Base-by-base conservation (phyloP, 1,140 invertebrate species). In the Lepeophtheirus salmonis region DNA sequence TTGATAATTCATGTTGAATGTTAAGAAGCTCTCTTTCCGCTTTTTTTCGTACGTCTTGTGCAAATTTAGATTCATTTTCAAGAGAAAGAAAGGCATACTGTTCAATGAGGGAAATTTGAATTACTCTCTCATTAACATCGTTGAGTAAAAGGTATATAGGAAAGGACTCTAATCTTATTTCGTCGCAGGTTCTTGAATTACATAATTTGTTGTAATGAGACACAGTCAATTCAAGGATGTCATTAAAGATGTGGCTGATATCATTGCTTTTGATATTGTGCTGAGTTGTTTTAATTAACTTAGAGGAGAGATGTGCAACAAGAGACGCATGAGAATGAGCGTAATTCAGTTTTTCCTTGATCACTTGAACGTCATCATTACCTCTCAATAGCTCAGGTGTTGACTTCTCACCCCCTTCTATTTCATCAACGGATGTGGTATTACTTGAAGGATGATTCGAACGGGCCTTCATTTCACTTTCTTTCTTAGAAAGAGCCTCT, bases 401-500 rank as follows among this genome's bases (percentile, higher is more conserved):
- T n/a, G n/a, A n/a, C n/a, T n/a, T n/a, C n/a, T n/a, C n/a, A n/a
- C n/a, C n/a, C n/a, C n/a, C n/a, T n/a, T n/a, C n/a, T n/a, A n/a
- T n/a, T n/a, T n/a, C n/a, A n/a, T n/a, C n/a, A n/a, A n/a, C n/a
- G n/a, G n/a, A n/a, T n/a, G n/a, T n/a, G n/a, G n/a, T n/a, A n/a
- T n/a, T n/a, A n/a, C n/a, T n/a, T n/a, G n/a, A n/a, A n/a, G n/a
- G n/a, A n/a, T n/a, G n/a, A n/a, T n/a, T n/a, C n/a, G n/a, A n/a
- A n/a, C n/a, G n/a, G n/a, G n/a, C n/a, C n/a, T n/a, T n/a, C n/a
- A n/a, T n/a, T n/a, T n/a, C n/a, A n/a, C n/a, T 41, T 41, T 41
- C n/a, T n/a, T 41, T 41, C 30, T 6, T n/a, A n/a, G 30, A 41
- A n/a, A n/a, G 6, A 41, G 30, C 30, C 48, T 65, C 51, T 58